phyloP scores from a whole-genome alignment of 2,888 invertebrate species.

The Chalcis sispes region DNA sequence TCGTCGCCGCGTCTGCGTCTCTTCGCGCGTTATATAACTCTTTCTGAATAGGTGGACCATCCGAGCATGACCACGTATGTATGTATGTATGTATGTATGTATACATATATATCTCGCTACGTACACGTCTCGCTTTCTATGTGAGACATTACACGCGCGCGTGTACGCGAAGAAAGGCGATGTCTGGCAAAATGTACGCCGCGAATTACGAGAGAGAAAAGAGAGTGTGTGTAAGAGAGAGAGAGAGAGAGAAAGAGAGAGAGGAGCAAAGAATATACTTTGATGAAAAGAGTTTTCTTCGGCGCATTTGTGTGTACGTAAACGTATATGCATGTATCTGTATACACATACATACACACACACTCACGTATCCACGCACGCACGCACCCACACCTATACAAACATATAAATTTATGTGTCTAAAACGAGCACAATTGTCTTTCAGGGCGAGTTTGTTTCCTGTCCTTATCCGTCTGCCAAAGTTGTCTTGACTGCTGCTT shows the following conservation, averaged over 20 bases:
- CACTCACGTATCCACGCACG: neutral
- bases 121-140: no score
- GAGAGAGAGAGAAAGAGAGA: no score
- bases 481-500: neutral
- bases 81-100: no score
- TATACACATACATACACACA: neutral
- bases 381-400: neutral
- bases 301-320: neutral
- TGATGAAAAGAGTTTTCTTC: neutral
- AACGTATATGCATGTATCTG: neutral
- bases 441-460: neutral
- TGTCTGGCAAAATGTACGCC: no score
- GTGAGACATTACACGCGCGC: no score
- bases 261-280: neutral
- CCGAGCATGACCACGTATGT: neutral
- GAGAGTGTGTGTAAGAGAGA: neutral
- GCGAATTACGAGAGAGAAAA: no score
- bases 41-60: slow-evolving; percentile 16
- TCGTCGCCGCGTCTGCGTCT: neutral
- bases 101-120: no score
- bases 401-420: neutral
- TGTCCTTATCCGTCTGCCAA: neutral
- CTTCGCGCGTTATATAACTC: neutral
- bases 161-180: no score
- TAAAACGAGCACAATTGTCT: no score